Percentiles rank a stretch among this genome's conserved stretches.
These are phyloP conservation scores for Synergus laeviventris DNA, from an alignment of 2,888 invertebrate genomes.

Conservation along the genomic window DNA sequence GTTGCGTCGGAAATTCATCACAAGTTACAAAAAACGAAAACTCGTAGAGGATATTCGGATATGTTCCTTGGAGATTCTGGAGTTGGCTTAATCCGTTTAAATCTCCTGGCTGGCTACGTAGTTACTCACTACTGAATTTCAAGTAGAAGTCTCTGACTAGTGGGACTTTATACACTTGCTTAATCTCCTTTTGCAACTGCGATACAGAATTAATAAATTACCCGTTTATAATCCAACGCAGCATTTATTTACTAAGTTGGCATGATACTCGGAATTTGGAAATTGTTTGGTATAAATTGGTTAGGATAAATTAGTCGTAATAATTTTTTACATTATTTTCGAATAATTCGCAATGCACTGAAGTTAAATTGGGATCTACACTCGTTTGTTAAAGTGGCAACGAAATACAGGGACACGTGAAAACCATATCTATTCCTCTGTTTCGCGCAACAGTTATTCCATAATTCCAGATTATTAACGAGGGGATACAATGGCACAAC, in stretches of 20 bases:
- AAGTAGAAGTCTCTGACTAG: constrained; percentile 37
- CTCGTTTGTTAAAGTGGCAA: neutral
- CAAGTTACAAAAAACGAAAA: constrained; percentile 19
- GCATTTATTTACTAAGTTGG: constrained; percentile 24
- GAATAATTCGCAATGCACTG: neutral
- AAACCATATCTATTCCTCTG: constrained; percentile 30
- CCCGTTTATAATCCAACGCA: constrained; percentile 12
- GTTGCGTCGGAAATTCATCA: constrained; percentile 29
- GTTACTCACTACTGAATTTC: constrained; percentile 40
- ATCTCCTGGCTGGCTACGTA: constrained; percentile 26
- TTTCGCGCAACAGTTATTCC: constrained; percentile 36
- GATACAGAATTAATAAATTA: constrained; percentile 38
- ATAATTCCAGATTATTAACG: constrained; percentile 39
- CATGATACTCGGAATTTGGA: neutral
- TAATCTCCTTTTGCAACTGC: constrained; percentile 38
- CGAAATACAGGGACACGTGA: constrained; percentile 4
- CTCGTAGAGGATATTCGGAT: constrained; percentile 34
- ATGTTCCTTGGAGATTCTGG: constrained; percentile 39
- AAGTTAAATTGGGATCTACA: constrained; percentile 9
- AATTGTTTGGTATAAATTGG: no score
- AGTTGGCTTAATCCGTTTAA: constrained; percentile 32
- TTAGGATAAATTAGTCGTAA: no score
- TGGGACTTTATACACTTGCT: constrained; percentile 39
- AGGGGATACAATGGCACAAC: constrained; percentile 31
- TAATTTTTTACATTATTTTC: no score